Base-by-base conservation (phyloP, 2,113 vertebrate species). In the Hydrolagus affinis region DNA sequence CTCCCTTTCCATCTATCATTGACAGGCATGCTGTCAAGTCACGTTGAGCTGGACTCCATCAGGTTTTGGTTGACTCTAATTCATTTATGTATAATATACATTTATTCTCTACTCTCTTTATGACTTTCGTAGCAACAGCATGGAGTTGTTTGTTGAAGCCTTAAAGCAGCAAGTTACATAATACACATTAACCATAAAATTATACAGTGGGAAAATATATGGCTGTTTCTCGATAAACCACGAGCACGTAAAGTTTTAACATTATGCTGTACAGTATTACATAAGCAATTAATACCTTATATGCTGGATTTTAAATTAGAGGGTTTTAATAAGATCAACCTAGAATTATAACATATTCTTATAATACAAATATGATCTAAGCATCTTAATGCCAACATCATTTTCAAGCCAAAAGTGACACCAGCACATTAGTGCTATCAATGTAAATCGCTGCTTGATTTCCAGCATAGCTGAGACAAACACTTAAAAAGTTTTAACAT, bases 331-430 rank as follows among this genome's bases (percentile, higher is more conserved):
- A 59, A 80, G 62, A n/a, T 14, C 12, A n/a, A 80, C 28, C 23
- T n/a, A 80, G 21, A 80, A 80, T 62, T 64, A 57, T 80, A 62
- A 80, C 14, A 44, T 62, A 62, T 17, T 80, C 28, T 59, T 80
- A 23, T 57, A 80, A 28, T 17, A 23, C 44, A 59, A 80, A 23
- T 64, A 64, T 80, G 76, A 62, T 62, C n/a, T 14, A 62, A 80
- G 76, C 59, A 80, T n/a, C 23, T 80, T 80, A 64, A 64, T 80
- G 59, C 57, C 28, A 80, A 64, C 76, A 80, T 80, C 62, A 80
- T 80, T 80, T 17, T 59, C 12, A 62, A 77, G 56, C 56, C 56
- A 60, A 77, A 78, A 80, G 17, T 64, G 74, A 25, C 76, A 80
- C 59, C 25, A 64, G 12, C 59, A 28, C 59, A 80, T 80, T 80